Percentiles rank a stretch among this genome's conserved stretches.
Conservation (phyloP, 2,113 vertebrate genomes). For the Pterocles burchelli region DNA sequence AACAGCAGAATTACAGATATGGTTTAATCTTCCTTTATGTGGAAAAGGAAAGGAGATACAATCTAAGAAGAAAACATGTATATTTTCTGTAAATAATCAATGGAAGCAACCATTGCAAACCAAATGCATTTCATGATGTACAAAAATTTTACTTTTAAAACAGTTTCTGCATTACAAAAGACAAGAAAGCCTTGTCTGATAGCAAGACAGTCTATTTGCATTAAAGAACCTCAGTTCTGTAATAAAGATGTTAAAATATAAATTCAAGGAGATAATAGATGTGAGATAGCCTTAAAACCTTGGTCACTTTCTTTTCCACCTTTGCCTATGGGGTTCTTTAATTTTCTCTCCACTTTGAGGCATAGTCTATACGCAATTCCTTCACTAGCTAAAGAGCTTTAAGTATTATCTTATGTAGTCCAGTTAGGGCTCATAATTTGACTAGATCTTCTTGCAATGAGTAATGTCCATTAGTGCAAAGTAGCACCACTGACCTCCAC, state of each 20-base stretch:
- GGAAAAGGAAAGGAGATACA: not conserved
- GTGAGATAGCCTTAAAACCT: not conserved
- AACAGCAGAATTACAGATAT: not conserved
- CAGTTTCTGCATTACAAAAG: not conserved
- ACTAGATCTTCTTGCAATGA: not conserved
- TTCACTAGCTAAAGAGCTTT: not conserved
- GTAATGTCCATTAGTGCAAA: not conserved
- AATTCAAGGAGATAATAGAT: not conserved
- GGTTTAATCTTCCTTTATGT: not conserved
- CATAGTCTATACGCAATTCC: not conserved
- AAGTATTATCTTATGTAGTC: not conserved
- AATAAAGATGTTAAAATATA: not conserved
- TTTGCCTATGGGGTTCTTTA: not conserved
- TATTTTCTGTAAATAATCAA: not conserved
- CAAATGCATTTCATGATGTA: not conserved
- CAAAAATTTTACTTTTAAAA: not conserved
- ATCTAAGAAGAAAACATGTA: not conserved
- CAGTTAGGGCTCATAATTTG: not conserved
- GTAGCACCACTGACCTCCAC: not conserved
- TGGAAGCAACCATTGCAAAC: not conserved
- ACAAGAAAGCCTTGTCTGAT: rapidly evolving
- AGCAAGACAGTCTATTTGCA: not conserved
- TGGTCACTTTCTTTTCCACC: not conserved
- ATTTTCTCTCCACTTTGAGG: not conserved
- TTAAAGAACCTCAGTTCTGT: not conserved